Evolutionary conservation across 2,113 vertebrate genomes (phyloP).

Genomic region (Oreochromis tanganicae): DNA sequence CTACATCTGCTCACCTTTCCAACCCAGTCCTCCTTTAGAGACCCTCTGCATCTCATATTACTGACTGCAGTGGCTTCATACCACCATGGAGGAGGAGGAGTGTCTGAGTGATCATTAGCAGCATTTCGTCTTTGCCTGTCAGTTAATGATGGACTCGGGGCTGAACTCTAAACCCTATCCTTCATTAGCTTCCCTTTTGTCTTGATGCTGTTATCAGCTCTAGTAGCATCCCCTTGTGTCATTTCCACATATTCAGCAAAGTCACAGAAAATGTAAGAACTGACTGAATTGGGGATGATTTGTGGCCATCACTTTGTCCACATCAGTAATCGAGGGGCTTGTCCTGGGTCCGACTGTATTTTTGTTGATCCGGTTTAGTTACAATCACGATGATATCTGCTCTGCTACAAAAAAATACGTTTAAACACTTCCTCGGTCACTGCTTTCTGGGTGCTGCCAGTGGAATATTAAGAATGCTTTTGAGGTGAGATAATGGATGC

Average conservation of each 20-base stretch:
- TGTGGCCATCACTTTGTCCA: not conserved
- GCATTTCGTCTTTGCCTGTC: conserved; percentile 16
- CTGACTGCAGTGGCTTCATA: conserved; percentile 15
- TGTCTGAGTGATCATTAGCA: conserved; percentile 24
- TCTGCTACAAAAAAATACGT: conserved; percentile 8
- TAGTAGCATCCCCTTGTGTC: not conserved
- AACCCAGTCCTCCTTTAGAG: not conserved
- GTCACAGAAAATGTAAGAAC: not conserved
- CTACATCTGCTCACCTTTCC: not conserved
- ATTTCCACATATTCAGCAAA: not conserved
- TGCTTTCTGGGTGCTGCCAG: not conserved
- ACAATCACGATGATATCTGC: not conserved
- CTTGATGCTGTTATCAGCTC: not conserved
- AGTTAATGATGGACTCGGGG: conserved; percentile 30
- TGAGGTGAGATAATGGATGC: not conserved
- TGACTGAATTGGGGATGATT: not conserved
- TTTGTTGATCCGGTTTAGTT: not conserved
- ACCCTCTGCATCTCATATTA: conserved; percentile 5
- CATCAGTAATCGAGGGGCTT: not conserved
- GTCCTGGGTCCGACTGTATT: not conserved
- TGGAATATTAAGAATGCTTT: conserved; percentile 28
- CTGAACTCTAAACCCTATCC: conserved; percentile 19
- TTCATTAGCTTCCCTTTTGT: conserved; percentile 10
- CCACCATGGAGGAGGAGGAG: not conserved
- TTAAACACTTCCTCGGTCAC: conserved; percentile 3